Conservation (phyloP, 1,140 invertebrate species). For the Melanaphis sacchari region DNA sequence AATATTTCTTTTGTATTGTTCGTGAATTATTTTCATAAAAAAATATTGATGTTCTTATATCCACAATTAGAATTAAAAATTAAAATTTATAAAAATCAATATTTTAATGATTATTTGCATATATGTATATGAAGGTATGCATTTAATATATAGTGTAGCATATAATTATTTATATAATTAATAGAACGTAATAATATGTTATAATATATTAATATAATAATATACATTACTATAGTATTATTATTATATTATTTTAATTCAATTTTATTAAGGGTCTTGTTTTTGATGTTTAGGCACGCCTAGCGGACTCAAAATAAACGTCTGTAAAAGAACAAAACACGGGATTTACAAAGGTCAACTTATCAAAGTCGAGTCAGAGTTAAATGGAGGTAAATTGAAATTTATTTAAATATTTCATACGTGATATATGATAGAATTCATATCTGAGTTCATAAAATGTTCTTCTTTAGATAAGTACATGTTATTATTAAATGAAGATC, state of each 20-base stretch:
- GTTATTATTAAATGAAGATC: neutral
- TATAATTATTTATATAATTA: neutral
- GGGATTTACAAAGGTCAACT: conserved; percentile 49
- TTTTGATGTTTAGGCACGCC: conserved; percentile 1
- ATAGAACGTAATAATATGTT: neutral
- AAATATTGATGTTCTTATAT: neutral
- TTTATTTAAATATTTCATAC: neutral
- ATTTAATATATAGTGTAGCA: neutral
- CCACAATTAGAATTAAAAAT: neutral
- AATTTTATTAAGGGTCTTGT: neutral
- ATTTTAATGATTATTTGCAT: neutral
- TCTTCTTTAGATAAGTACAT: neutral
- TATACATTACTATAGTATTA: neutral
- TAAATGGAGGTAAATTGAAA: conserved; percentile 43
- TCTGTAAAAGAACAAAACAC: conserved; percentile 20
- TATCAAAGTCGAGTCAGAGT: neutral
- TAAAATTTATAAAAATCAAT: neutral
- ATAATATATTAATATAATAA: too few species aligned
- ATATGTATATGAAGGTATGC: neutral
- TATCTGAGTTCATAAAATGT: neutral
- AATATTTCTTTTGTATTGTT: neutral
- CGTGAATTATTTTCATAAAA: neutral
- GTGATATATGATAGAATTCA: neutral
- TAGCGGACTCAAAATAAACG: conserved; percentile 36
- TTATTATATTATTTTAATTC: neutral